A percentile compares a stretch with the other conserved stretches of the same genome.
phyloP scores from a whole-genome alignment of 1,140 invertebrate species.

The Epicauta chinensis region DNA sequence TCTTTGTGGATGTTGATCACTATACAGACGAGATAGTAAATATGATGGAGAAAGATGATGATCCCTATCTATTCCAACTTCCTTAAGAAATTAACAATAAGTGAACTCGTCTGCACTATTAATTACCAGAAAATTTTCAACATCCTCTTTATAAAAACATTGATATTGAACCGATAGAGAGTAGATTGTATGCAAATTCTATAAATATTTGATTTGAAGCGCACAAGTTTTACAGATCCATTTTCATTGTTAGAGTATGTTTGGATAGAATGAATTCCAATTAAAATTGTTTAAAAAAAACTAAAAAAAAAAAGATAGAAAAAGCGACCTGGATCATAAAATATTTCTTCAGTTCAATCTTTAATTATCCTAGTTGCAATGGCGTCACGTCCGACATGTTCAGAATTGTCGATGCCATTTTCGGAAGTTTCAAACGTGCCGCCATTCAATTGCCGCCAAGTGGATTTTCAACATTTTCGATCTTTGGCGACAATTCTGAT shows the following conservation, averaged over 20 bases:
- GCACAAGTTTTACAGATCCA: background rate
- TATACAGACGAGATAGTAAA: too few species aligned
- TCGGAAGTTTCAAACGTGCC: background rate
- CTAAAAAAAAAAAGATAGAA: too few species aligned
- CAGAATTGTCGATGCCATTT: background rate
- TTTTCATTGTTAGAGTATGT: background rate
- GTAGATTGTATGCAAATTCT: constrained; percentile 19
- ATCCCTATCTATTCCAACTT: constrained; percentile 22
- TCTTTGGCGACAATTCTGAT: background rate
- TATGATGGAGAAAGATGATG: background rate
- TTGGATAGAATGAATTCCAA: too few species aligned
- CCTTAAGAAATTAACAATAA: constrained; percentile 24
- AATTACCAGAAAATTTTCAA: constrained; percentile 19
- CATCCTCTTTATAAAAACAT: constrained; percentile 6
- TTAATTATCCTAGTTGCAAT: background rate
- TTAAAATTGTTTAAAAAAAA: too few species aligned
- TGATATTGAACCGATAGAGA: background rate
- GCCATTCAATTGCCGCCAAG: background rate
- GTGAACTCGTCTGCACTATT: constrained; percentile 19
- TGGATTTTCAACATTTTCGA: background rate
- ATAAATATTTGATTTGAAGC: background rate
- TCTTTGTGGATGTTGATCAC: background rate
- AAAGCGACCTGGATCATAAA: too few species aligned
- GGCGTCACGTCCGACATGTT: background rate
- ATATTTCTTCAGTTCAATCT: background rate